Evolutionary conservation across 2,113 vertebrate genomes (phyloP).

Genomic region (Pterocles orientalis): DNA sequence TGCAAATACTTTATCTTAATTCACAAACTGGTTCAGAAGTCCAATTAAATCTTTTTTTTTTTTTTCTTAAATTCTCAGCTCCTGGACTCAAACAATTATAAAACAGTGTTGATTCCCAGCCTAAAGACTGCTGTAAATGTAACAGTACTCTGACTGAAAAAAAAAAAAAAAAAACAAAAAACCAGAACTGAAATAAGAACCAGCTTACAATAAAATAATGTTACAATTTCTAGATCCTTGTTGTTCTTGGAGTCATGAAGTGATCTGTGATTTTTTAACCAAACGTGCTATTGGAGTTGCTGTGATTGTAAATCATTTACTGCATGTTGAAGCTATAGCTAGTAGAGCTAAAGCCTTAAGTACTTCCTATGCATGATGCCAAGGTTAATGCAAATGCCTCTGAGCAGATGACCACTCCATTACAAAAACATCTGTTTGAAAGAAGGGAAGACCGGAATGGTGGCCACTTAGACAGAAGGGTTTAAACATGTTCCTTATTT

Average conservation of each 20-base stretch:
- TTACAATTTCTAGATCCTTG: neutral
- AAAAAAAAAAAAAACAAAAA: neutral
- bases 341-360: neutral
- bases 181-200: neutral
- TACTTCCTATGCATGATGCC: neutral
- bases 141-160: neutral
- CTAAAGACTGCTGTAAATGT: neutral
- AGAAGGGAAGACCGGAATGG: neutral
- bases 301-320: neutral
- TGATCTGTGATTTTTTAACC: neutral
- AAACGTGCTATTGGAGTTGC: neutral
- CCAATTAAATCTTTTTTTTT: neutral
- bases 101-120: neutral
- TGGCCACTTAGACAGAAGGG: neutral
- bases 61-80: neutral
- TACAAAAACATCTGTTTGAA: neutral
- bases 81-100: neutral
- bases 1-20: neutral
- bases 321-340: neutral
- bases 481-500: neutral
- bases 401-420: neutral
- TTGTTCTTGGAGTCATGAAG: neutral
- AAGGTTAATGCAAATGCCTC: neutral
- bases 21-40: neutral
- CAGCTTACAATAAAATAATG: neutral